Base-by-base conservation (phyloP, 1,140 invertebrate species). In the Oncopodura yosiiana region DNA sequence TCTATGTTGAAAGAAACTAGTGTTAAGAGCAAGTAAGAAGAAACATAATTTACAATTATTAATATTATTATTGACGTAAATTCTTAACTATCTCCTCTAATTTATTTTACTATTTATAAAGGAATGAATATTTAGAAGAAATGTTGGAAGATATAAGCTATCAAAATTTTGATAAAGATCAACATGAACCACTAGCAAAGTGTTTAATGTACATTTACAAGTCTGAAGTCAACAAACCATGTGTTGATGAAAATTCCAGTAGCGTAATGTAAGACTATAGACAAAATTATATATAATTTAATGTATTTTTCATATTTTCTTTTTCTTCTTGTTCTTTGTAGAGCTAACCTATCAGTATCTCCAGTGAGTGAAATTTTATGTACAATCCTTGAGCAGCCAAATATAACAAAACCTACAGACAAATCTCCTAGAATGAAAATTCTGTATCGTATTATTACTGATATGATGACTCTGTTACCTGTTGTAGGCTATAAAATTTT, bases 331-430 rank as follows among this genome's bases (percentile, higher is more conserved):
- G n/a, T n/a, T n/a, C n/a, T 27, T 30, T 52, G n/a, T 32, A 63
- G 61, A 30, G 61, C 59, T n/a, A 45, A 56, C 46, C 38, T 59
- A 8, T 23, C 18, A 21, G 50, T 60, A 27, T 45, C 61, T 19
- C 61, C 61, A 29, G 12, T 63, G 0, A 51, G 18, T 32, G 57
- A 63, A 49, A 51, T 63, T 34, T 3, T 60, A 11, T 18, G 26
- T 32, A 16, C 24, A n/a, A 8, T 63, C 5, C 30, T 63, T 3
- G 23, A 53, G 21, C 45, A 50, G n/a, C n/a, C n/a, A n/a, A n/a
- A n/a, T n/a, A n/a, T n/a, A n/a, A n/a, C n/a, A 26, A 63, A 63
- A 34, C 57, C 52, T 32, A 44, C 48, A 24, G 61, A 63, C 51
- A 59, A 60, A 44, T 42, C 56, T 27, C 38, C 49, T 14, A 54